Conservation (phyloP, 2,797 vertebrate genomes). For the Hemibagrus guttatus region DNA sequence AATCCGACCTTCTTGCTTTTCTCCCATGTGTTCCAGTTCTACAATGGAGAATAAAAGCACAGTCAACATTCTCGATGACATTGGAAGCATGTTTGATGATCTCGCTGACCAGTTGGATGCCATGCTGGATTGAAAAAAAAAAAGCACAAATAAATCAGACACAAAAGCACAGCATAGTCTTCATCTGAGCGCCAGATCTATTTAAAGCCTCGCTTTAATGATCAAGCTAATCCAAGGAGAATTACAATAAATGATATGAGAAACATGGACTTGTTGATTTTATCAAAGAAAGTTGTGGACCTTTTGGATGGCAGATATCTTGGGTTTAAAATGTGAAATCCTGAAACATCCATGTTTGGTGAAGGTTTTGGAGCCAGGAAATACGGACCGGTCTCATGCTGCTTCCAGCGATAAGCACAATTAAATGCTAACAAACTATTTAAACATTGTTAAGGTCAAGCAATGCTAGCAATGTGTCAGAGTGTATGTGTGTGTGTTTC, state of each 20-base stretch:
- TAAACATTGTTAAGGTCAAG: slow-evolving; percentile 39
- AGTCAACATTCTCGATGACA: slow-evolving; percentile 95
- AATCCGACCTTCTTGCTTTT: slow-evolving; percentile 43
- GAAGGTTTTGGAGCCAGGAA: slow-evolving; percentile 8
- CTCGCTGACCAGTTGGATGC: slow-evolving; percentile 95
- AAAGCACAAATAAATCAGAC: slow-evolving; percentile 14
- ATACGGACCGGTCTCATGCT: slow-evolving; percentile 45
- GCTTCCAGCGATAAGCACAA: slow-evolving; percentile 61
- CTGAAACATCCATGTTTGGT: not conserved
- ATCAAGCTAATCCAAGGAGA: not conserved
- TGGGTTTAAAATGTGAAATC: not conserved
- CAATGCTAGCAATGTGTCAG: slow-evolving; percentile 35
- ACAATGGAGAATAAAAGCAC: slow-evolving; percentile 80
- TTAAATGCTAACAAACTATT: slow-evolving; percentile 44
- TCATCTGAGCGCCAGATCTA: slow-evolving; percentile 28
- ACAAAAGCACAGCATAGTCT: slow-evolving; percentile 7
- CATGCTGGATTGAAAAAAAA: slow-evolving; percentile 87
- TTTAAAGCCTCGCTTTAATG: slow-evolving; percentile 16
- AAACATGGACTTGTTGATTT: not conserved
- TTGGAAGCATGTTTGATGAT: slow-evolving; percentile 98
- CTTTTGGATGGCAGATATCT: not conserved
- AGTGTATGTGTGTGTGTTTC: slow-evolving; percentile 33
- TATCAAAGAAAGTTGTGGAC: not conserved
- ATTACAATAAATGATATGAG: not conserved
- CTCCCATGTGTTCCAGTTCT: slow-evolving; percentile 60